phyloP scores from a whole-genome alignment of 2,888 invertebrate genomes.

The Sinohyriopsis cumingii region DNA sequence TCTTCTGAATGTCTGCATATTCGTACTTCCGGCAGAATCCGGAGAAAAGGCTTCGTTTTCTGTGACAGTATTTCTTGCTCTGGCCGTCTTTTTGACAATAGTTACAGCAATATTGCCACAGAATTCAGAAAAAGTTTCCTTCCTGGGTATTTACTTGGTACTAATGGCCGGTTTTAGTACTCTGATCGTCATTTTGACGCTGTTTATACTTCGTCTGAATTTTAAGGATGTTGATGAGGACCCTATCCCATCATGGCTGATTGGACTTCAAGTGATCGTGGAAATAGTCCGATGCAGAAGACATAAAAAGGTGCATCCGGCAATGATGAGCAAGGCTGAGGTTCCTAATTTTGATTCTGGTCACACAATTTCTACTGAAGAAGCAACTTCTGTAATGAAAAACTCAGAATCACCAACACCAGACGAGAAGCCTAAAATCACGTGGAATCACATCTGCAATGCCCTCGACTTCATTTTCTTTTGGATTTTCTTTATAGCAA shows the following conservation, averaged over 20 bases:
- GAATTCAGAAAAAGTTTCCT: conserved; percentile 26
- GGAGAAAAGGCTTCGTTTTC: conserved; percentile 31
- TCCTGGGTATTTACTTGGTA: conserved; percentile 25
- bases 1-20: conserved; percentile 27
- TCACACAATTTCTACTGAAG: too few species aligned
- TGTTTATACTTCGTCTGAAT: conserved; percentile 23
- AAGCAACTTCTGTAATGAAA: too few species aligned
- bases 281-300: too few species aligned
- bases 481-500: too few species aligned
- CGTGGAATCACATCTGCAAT: too few species aligned
- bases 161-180: conserved; percentile 33
- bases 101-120: conserved; percentile 17
- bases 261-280: background rate
- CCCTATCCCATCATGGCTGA: conserved; percentile 17
- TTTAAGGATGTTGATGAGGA: conserved; percentile 14
- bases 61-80: conserved; percentile 28
- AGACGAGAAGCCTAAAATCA: too few species aligned
- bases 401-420: too few species aligned
- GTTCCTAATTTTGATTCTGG: too few species aligned
- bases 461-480: too few species aligned
- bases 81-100: conserved; percentile 30
- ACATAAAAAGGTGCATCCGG: too few species aligned
- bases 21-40: conserved; percentile 26
- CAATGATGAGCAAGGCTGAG: too few species aligned
- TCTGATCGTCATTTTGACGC: conserved; percentile 23